Evolutionary conservation across 2,888 invertebrate species (phyloP).

Genomic region (Ichneumon xanthorius): DNA sequence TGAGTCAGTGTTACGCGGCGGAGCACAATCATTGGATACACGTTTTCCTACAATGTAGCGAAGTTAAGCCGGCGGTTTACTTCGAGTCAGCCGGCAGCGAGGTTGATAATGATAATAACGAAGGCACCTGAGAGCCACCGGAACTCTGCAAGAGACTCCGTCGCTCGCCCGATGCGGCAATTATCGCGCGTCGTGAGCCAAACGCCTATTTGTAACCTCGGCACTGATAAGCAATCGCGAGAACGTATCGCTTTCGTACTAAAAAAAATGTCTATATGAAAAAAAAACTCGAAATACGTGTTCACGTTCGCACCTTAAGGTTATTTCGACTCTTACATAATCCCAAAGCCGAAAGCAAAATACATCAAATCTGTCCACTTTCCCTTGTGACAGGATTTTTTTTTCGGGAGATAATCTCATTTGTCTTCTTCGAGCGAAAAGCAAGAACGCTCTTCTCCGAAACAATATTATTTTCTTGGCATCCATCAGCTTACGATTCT

Average conservation of each 20-base stretch:
- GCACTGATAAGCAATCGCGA: constrained; percentile 8
- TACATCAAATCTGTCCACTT: too few species aligned
- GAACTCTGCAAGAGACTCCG: neutral
- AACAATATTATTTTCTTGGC: too few species aligned
- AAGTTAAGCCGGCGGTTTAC: neutral
- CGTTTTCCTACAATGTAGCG: neutral
- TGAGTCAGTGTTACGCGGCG: neutral
- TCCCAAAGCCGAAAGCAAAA: too few species aligned
- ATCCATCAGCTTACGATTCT: neutral
- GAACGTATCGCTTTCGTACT: too few species aligned
- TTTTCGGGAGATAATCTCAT: neutral
- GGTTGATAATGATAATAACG: constrained; percentile 10
- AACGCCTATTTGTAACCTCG: neutral
- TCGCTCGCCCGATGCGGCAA: neutral
- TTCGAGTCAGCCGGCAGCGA: neutral
- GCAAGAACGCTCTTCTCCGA: neutral
- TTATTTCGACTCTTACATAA: too few species aligned
- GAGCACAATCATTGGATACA: neutral
- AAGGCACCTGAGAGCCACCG: constrained; percentile 3
- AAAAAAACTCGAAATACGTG: neutral
- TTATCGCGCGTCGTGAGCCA: constrained; percentile 4
- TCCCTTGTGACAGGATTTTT: neutral
- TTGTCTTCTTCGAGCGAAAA: neutral
- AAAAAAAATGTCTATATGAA: neutral
- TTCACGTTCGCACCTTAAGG: neutral